Conservation (phyloP, 2,797 vertebrate species). For the Hypotaenidia philippensis region DNA sequence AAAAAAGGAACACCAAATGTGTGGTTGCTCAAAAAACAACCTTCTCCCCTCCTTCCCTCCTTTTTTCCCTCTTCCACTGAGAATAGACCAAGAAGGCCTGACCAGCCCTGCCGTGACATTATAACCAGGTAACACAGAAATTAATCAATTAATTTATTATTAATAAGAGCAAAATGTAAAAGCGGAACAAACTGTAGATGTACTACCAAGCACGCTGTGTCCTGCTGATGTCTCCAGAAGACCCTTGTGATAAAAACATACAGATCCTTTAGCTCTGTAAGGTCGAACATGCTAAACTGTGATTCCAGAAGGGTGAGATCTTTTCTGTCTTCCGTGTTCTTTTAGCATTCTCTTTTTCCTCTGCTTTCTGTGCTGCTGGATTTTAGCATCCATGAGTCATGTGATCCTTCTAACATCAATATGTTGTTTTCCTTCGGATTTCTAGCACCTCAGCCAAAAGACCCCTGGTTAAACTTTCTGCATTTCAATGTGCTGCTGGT, state of each 20-base stretch:
- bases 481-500: constrained; percentile 95
- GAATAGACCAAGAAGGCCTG: constrained; percentile 5
- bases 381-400: constrained; percentile 31
- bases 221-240: constrained; percentile 19
- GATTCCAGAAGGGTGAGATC: constrained; percentile 1
- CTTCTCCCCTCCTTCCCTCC: neutral
- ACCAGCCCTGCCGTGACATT: constrained; percentile 6
- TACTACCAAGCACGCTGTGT: constrained; percentile 2
- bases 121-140: constrained; percentile 46
- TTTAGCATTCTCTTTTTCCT: neutral
- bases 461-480: constrained; percentile 88
- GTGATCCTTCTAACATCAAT: neutral
- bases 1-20: neutral
- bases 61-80: neutral
- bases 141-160: constrained; percentile 71
- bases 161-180: constrained; percentile 61
- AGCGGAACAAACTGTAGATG: neutral
- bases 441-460: neutral
- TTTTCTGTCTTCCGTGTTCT: constrained; percentile 1
- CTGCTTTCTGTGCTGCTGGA: constrained; percentile 39
- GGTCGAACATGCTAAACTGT: neutral
- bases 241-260: neutral
- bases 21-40: constrained; percentile 7
- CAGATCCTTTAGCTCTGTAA: neutral
- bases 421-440: neutral